These are phyloP conservation scores for Cotesia glomerata DNA, from an alignment of 1,140 invertebrate genomes.

Conservation along the genomic window DNA sequence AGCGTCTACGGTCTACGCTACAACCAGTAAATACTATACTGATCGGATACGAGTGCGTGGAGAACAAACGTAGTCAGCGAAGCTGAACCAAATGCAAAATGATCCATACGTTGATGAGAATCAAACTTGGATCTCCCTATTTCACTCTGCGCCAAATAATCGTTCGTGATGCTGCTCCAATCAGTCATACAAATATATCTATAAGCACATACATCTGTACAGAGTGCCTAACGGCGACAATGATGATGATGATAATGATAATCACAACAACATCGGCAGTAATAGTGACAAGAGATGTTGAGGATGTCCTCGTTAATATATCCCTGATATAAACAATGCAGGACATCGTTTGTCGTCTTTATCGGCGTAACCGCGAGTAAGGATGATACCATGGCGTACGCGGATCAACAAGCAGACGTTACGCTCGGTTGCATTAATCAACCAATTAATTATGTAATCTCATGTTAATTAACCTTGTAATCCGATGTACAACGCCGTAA, in stretches of 20 bases:
- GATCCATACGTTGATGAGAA: conserved; percentile 34
- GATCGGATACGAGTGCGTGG: too few species aligned
- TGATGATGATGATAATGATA: too few species aligned
- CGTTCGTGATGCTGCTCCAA: background rate
- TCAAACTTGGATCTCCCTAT: background rate
- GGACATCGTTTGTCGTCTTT: too few species aligned
- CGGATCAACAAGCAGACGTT: conserved; percentile 45
- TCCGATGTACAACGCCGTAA: conserved; percentile 40
- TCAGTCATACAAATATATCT: too few species aligned
- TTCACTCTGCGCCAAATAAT: background rate
- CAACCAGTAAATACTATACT: too few species aligned
- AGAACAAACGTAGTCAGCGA: conserved; percentile 10
- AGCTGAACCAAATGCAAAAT: conserved; percentile 31
- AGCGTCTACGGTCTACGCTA: too few species aligned
- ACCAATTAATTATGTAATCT: conserved; percentile 52
- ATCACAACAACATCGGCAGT: too few species aligned
- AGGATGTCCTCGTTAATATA: background rate
- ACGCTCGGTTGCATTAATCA: conserved; percentile 49
- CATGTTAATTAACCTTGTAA: conserved; percentile 51
- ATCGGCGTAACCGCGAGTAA: conserved; percentile 16
- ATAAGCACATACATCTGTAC: too few species aligned
- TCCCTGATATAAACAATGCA: background rate
- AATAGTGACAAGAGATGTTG: too few species aligned
- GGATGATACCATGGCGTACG: conserved; percentile 8
- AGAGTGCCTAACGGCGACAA: too few species aligned